These are phyloP conservation scores for Zoroaster sp. DNA, from an alignment of 53 echinoderm and acorn worm genomes.

Conservation along the genomic window DNA sequence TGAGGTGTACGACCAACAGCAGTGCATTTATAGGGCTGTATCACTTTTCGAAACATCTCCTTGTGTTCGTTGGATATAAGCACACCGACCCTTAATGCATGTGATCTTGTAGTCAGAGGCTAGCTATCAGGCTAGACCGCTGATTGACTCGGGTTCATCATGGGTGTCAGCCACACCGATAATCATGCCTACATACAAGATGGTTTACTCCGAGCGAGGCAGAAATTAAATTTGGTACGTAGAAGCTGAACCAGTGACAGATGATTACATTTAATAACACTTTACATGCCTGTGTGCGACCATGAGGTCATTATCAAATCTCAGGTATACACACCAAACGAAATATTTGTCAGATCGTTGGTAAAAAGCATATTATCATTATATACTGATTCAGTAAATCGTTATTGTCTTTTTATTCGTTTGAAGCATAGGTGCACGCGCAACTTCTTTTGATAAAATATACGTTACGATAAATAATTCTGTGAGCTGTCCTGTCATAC, in stretches of 20 bases:
- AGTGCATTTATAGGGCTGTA: not conserved
- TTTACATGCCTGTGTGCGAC: not conserved
- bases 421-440: too few species aligned
- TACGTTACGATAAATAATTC: too few species aligned
- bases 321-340: not conserved
- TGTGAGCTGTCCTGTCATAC: too few species aligned
- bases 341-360: not conserved
- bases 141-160: constrained; percentile 19
- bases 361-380: too few species aligned
- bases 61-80: not conserved
- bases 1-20: not conserved
- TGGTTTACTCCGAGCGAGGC: not conserved
- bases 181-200: not conserved
- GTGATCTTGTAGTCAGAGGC: not conserved
- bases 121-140: not conserved
- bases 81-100: not conserved
- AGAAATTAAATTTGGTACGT: constrained; percentile 10
- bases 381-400: too few species aligned
- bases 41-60: not conserved
- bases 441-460: too few species aligned
- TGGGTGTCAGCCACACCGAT: not conserved
- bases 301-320: constrained; percentile 8
- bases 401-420: too few species aligned
- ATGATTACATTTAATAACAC: constrained; percentile 22
- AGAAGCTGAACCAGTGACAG: not conserved